Conservation (phyloP, 2,888 invertebrate genomes). For the Melanophora roralis region DNA sequence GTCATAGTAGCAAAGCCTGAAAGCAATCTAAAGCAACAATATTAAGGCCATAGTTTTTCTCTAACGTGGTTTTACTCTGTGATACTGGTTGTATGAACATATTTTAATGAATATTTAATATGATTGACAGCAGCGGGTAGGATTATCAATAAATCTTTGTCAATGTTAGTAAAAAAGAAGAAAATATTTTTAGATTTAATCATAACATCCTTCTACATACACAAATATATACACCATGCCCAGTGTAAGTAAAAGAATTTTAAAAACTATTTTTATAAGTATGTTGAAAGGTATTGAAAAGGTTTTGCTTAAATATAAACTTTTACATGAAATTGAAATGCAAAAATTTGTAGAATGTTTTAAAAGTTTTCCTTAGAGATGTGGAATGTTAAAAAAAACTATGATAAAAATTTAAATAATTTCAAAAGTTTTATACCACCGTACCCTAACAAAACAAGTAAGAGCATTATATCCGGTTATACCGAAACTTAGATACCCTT, state of each 20-base stretch:
- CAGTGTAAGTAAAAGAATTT: neutral
- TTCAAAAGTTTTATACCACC: no score
- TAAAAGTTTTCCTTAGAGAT: no score
- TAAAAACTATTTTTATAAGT: neutral
- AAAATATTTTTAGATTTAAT: neutral
- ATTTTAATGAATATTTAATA: neutral
- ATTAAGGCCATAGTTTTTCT: slow-evolving; percentile 17
- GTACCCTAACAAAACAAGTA: no score
- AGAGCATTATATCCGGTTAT: no score
- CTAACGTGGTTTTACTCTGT: neutral
- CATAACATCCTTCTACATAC: no score
- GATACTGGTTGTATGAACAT: neutral
- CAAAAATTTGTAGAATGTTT: no score
- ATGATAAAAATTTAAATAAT: no score
- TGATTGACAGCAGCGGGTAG: neutral
- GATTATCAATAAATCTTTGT: slow-evolving; percentile 1
- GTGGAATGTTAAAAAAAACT: no score
- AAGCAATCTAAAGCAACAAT: neutral
- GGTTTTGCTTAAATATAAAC: neutral
- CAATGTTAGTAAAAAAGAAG: neutral
- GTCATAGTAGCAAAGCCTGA: slow-evolving; percentile 10
- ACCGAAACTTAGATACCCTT: no score
- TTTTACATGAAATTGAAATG: no score
- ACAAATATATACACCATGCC: neutral
- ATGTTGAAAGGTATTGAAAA: neutral